Conservation (phyloP, 2,113 vertebrate genomes). For the Thunnus maccoyii region DNA sequence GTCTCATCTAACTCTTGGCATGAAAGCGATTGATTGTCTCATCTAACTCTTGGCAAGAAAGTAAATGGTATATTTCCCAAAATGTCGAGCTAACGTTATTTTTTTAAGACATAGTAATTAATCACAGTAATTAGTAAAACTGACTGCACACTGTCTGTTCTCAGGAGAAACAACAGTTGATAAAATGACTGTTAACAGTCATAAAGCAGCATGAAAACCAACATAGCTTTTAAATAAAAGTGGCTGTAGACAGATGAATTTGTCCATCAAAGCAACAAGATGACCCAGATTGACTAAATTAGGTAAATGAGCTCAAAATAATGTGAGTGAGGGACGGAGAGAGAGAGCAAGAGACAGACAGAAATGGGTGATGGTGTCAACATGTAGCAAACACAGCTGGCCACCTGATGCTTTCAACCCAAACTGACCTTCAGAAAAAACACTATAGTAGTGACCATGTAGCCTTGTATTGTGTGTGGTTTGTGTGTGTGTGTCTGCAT, state of each 20-base stretch:
- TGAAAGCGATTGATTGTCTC: no score
- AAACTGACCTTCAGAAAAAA: conserved; percentile 54
- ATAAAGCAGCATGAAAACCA: not conserved
- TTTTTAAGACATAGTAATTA: not conserved
- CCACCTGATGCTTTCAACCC: conserved; percentile 65
- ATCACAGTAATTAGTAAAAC: not conserved
- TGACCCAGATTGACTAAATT: not conserved
- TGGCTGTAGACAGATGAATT: not conserved
- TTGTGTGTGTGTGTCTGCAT: conserved; percentile 6
- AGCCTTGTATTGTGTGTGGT: conserved; percentile 16
- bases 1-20: no score
- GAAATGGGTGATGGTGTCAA: conserved; percentile 7
- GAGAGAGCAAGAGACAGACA: not conserved
- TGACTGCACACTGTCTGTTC: not conserved
- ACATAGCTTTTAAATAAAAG: not conserved
- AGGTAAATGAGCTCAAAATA: conserved; percentile 12
- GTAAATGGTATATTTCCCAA: no score
- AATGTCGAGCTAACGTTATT: no score
- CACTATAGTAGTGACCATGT: conserved; percentile 11
- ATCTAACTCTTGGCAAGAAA: no score
- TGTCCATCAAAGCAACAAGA: not conserved
- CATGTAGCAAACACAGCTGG: conserved; percentile 79
- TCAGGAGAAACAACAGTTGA: not conserved
- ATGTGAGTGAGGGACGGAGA: not conserved
- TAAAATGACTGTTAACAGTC: not conserved